These are phyloP conservation scores for Irena cyanogastra DNA, from an alignment of 2,113 vertebrate species.

Conservation along the genomic window DNA sequence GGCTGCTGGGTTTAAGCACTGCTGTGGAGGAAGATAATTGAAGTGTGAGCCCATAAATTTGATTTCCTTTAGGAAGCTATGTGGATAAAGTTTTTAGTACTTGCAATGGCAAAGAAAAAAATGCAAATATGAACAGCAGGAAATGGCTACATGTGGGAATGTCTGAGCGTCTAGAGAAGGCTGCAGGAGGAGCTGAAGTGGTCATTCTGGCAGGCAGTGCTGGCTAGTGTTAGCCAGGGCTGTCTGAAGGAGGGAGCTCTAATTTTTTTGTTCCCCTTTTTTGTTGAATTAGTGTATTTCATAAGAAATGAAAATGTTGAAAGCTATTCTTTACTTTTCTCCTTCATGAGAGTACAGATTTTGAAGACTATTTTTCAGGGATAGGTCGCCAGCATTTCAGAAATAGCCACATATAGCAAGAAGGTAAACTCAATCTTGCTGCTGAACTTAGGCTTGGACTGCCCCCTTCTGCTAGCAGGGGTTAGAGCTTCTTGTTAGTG, in stretches of 20 bases:
- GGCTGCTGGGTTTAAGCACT: background rate
- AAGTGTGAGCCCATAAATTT: background rate
- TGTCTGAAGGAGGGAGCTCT: background rate
- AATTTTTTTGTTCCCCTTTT: background rate
- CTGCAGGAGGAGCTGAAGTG: background rate
- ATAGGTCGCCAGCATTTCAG: background rate
- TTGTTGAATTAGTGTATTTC: background rate
- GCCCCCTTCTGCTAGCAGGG: background rate
- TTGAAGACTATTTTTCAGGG: background rate
- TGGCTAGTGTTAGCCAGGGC: background rate
- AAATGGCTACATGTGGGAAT: background rate
- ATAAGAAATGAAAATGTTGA: background rate
- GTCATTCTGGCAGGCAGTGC: background rate
- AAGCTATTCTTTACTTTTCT: background rate
- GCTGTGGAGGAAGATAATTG: background rate
- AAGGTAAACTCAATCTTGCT: background rate
- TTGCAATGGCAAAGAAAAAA: background rate
- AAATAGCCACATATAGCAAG: background rate
- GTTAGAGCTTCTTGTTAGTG: background rate
- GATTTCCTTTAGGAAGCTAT: background rate
- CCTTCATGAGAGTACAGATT: background rate
- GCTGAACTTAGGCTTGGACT: background rate
- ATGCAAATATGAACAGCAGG: background rate
- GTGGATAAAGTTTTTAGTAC: background rate
- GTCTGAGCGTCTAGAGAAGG: background rate